Evolutionary conservation across 2,888 invertebrate genomes (phyloP), one percentile per base, ranked within the genome.

Genomic region (Thera britannica): DNA sequence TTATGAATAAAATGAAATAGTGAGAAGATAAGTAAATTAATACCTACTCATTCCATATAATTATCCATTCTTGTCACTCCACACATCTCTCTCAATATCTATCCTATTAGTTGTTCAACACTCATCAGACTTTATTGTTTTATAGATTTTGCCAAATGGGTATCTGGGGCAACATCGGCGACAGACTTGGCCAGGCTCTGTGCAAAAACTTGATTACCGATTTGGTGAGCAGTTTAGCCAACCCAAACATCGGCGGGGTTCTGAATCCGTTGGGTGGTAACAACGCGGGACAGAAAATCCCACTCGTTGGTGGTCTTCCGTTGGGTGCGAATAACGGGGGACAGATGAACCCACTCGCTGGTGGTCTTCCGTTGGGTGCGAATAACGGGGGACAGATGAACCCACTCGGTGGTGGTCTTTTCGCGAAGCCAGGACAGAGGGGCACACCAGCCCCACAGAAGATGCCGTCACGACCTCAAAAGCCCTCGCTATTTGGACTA

Each of bases 131-230:
- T 23, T 23, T 23, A n/a, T 62, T 54, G 62, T 88, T 86, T 35
- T 2, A 7, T 79, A 94, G 95, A 76, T 95, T 94, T 78, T 96
- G 96, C 78, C 95, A 96, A 85, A 96, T 96, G 93, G 96, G 95
- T 5, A 81, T 96, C 6, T 96, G 96, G 96, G 94, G 95, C 2
- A 95, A 95, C 69, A 90, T 95, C 65, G 92, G 88, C 0, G 94
- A 96, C 65, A 86, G 95, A 71, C 80, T 96, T 34, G 90, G 94
- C 65, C 95, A 94, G 38, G 80, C 91, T 1, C 78, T 94, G 2
- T 96, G 96, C 77, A 88, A 92, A 75, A 87, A 90, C 49, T 60
- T 90, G 7, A 78, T 93, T 4, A 87, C 86, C 7, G 78, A 85
- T 56, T 61, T 92, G 48, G 72, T 92, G 12, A 59, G 46, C 35